Base-by-base conservation (phyloP, 1,140 invertebrate genomes). In the Drosophila kepulauana region DNA sequence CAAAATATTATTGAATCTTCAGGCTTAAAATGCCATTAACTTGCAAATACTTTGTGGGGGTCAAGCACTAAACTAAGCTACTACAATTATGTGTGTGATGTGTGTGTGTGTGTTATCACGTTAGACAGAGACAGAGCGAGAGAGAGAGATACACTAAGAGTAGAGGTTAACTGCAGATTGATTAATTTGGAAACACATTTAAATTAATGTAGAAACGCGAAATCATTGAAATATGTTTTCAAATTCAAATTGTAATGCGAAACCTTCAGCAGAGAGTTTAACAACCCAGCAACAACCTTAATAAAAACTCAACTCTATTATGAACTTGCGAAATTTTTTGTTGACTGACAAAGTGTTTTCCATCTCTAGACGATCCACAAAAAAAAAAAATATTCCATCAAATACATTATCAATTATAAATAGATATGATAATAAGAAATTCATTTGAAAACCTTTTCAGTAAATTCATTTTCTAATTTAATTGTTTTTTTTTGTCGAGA, bases 81-180 rank as follows among this genome's bases (percentile, higher is more conserved):
- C 10, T 15, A 52, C 16, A 6, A 45, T 56, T 52, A 11, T 54
- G 15, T 13, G 8, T 48, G 10, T 57, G 6, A 4, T 38, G 30
- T 38, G 13, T 28, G 15, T 57, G 10, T 64, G 16, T 46, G 25
- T 35, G 33, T 74, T 67, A 73, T 73, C 70, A 58, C 20, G 8
- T n/a, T 52, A 4, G 49, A 61, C 20, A 25, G 45, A 35, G 15
- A 41, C 15, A 48, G 11, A 28, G 11, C 6, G 11, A 28, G 45
- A 48, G 11, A 28, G 11, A 28, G 10, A 51, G 10, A 51, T 20
- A 28, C 25, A 10, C 52, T 11, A 25, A 25, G 38, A 41, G 48
- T 68, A 62, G 38, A 74, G 71, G 71, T 74, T 74, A 74, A 74
- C 56, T 54, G 62, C 65, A 68, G 43, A 56, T 74, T 74, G 71